Evolutionary conservation across 2,797 vertebrate genomes (phyloP), one percentile per base, ranked within the genome.

Genomic region (Gallinago solitaria): DNA sequence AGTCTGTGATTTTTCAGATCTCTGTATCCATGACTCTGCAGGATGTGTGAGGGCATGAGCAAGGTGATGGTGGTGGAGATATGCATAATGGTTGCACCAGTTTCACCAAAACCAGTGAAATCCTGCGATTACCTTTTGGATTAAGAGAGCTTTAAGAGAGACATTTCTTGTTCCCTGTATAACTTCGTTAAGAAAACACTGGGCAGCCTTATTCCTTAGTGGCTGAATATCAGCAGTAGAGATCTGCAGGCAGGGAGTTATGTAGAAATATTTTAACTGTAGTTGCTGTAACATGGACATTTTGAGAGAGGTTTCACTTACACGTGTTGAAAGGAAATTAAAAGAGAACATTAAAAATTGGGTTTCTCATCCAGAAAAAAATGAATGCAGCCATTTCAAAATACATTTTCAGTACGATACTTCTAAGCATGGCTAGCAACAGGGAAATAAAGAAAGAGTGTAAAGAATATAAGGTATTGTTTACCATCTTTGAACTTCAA

Each of bases 361-460:
- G 9, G 16, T 90, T 88, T 77, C 65, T 94, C 70, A 79, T 79
- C 33, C 41, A 93, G 73, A 57, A 94, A 93, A 54, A 95, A 86
- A 76, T 56, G n/a, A 77, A 77, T 80, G 25, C 11, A 92, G 59
- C 17, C 30, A 71, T 71, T 91, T 94, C 0, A 1, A 68, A 85
- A 47, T 9, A 51, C 9, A 7, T 11, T 83, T 83, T 79, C 9
- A 63, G 6, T 33, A 16, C 33, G 7, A 17, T 87, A 5, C 24
- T 82, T 73, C 43, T 83, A 56, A 41, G 23, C 9, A 6, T 32
- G n/a, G 11, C 12, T 83, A 84, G 32, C n/a, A 83, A 65, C 5
- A 53, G 14, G 82, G 18, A 90, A 86, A 91, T 61, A 67, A 83
- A 6, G 48, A 48, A 45, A 75, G 5, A 80, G 4, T 11, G 0